Percentiles rank a stretch among this genome's conserved stretches.
These are phyloP conservation scores for Sebastes matsubarae DNA, from an alignment of 2,797 vertebrate genomes.

Conservation along the genomic window DNA sequence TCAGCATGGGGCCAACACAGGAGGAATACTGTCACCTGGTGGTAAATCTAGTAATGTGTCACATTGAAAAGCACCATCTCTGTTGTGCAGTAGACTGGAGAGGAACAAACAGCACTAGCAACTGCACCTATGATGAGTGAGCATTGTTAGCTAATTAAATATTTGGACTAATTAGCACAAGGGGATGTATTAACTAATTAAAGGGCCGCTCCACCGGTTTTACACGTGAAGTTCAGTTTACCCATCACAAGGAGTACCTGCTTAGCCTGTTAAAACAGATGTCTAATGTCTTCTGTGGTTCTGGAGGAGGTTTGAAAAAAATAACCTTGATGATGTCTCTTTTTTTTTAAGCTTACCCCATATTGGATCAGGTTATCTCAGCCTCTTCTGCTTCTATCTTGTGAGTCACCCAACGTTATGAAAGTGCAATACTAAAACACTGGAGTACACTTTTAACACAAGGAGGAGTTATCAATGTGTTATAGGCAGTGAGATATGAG, in stretches of 20 bases:
- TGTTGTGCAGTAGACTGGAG: not conserved
- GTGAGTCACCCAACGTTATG: not conserved
- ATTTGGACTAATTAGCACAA: not conserved
- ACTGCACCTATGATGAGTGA: not conserved
- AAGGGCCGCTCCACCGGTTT: not conserved
- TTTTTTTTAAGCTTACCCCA: not conserved
- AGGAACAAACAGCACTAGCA: not conserved
- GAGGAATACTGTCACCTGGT: slow-evolving; percentile 73
- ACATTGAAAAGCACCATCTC: not conserved
- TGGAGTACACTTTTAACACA: not conserved
- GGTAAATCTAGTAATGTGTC: slow-evolving; percentile 44
- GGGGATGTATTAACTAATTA: not conserved
- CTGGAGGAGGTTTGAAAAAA: not conserved
- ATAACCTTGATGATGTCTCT: not conserved
- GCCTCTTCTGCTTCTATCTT: not conserved
- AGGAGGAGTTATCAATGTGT: not conserved
- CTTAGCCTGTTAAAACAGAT: not conserved
- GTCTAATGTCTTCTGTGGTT: not conserved
- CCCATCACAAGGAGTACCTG: not conserved
- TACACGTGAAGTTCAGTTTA: not conserved
- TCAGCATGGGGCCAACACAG: slow-evolving; percentile 15
- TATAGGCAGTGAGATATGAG: too few species aligned
- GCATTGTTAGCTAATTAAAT: not conserved
- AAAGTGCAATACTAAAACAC: not conserved
- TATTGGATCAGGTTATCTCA: not conserved